Evolutionary conservation across 2,888 invertebrate species (phyloP).

Genomic region (Agrochola litura): DNA sequence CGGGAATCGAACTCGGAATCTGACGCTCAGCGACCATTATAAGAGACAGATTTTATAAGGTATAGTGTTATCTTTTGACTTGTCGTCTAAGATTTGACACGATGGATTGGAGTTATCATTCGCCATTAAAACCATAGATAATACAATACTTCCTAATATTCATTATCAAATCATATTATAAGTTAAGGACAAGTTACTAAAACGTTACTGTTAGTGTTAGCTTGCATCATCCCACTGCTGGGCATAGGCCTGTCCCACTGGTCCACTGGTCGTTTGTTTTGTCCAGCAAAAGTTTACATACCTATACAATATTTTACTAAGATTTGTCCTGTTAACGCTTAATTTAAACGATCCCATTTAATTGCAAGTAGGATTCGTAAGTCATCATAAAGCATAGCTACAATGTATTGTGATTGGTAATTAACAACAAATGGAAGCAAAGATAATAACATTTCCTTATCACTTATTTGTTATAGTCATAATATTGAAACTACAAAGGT

Average conservation of each 20-base stretch:
- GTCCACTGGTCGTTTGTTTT: not conserved
- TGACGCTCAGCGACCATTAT: not conserved
- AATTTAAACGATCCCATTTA: not conserved
- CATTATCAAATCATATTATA: not conserved
- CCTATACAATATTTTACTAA: not conserved
- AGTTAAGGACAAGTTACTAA: not conserved
- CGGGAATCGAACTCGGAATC: not conserved
- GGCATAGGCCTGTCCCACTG: no score
- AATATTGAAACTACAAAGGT: not conserved
- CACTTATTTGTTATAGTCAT: not conserved
- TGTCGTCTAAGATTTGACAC: conserved; percentile 1
- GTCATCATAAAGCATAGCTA: not conserved
- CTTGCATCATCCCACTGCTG: not conserved
- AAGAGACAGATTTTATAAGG: not conserved
- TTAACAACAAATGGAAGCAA: conserved; percentile 1
- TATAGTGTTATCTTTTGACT: conserved; percentile 10
- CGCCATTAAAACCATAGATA: conserved; percentile 41
- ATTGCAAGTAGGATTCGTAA: conserved; percentile 5
- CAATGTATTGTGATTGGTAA: not conserved
- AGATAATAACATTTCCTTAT: conserved; percentile 7
- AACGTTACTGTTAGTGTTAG: not conserved
- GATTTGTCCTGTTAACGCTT: conserved; percentile 26
- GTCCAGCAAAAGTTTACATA: not conserved
- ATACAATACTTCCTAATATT: conserved; percentile 16
- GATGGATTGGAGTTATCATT: conserved; percentile 22